Base-by-base conservation (phyloP, 2,888 invertebrate species). In the Oscheius myriophilus region DNA sequence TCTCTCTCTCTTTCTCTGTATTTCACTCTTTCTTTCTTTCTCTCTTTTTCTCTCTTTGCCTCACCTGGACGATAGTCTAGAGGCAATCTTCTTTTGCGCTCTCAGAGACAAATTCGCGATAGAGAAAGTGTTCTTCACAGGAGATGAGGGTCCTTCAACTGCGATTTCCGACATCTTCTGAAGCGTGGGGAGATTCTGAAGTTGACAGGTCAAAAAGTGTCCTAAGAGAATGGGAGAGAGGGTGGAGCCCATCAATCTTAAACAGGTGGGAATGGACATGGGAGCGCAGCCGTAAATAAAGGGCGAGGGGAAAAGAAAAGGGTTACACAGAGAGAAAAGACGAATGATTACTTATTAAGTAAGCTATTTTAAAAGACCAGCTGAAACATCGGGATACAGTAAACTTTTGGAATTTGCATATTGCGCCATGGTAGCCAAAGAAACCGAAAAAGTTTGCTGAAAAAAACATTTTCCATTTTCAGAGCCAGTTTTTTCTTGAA, bases 71-170 rank as follows among this genome's bases (percentile, higher is more conserved):
- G 66, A 45, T 18, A 66, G 49, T 39, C 57, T 66, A 1, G 66
- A 66, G 2, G 58, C 66, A 21, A 66, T 39, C 25, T 66, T 66
- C 49, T 66, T 66, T 39, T 66, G 66, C 9, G 66, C 66, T 46
- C 58, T 21, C 14, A 66, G 49, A 25, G 66, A 66, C 7, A 66
- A 42, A 14, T 55, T 45, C 23, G 58, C 66, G 1, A 57, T 45
- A 0, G 57, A 66, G 46, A 66, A 66, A 23, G 42, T 42, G 43
- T 45, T 33, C 33, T 33, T 33, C 33, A 33, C 45, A 14, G 42
- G 58, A 42, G 58, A 54, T 2, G 54, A 25, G 12, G 33, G 49
- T 33, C 49, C 61, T 25, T 23, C 61, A 12, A 39, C 61, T 9
- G 25, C 43, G 23, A 16, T 58, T 23, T 58, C 61, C 16, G 61